Conservation (phyloP, 2,113 vertebrate genomes). For the Spilogale gracilis region DNA sequence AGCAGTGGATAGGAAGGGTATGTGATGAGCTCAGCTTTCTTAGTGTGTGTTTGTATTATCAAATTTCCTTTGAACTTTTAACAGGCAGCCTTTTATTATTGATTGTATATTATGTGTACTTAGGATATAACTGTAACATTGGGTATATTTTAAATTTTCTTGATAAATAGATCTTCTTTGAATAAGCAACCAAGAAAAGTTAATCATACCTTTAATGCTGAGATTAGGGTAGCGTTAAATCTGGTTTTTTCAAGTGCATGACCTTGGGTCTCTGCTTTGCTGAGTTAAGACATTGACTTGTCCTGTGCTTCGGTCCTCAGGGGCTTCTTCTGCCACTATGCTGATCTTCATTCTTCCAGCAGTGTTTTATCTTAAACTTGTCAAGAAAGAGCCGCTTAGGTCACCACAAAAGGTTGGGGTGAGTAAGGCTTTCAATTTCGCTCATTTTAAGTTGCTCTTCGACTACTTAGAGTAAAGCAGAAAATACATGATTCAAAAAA, state of each 20-base stretch:
- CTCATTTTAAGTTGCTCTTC: neutral
- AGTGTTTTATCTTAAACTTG: slow-evolving; percentile 95
- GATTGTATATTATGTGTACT: neutral
- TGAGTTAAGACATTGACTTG: neutral
- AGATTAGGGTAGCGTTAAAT: neutral
- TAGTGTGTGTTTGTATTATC: neutral
- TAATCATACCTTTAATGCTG: neutral
- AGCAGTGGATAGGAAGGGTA: neutral
- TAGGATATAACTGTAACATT: neutral
- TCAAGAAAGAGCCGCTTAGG: slow-evolving; percentile 92
- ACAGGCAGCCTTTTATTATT: neutral
- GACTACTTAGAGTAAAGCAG: neutral
- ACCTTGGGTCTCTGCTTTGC: neutral
- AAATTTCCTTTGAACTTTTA: neutral
- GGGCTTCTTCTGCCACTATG: slow-evolving; percentile 97
- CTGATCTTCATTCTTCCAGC: slow-evolving; percentile 98
- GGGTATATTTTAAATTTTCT: slow-evolving; percentile 18
- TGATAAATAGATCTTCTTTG: neutral
- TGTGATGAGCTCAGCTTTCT: neutral
- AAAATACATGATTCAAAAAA: neutral
- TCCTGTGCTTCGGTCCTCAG: slow-evolving; percentile 83
- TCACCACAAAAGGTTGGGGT: slow-evolving; percentile 97
- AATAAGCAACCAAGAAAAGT: neutral
- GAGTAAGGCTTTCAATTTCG: slow-evolving; percentile 79
- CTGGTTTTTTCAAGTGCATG: neutral